Evolutionary conservation across 2,888 invertebrate species (phyloP).

Genomic region (Empis livida): DNA sequence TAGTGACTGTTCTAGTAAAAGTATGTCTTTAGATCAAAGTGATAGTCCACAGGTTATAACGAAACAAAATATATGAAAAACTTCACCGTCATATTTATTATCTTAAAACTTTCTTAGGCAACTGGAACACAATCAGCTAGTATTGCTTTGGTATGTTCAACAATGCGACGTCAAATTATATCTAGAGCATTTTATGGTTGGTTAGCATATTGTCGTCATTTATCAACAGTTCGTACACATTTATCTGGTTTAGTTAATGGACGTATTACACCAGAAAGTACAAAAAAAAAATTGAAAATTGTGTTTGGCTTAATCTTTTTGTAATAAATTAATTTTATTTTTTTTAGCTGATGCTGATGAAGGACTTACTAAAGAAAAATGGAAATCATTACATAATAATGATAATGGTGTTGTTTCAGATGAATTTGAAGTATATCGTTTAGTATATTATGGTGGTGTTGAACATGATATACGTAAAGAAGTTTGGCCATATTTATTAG

Average conservation of each 20-base stretch:
- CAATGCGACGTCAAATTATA: constrained; percentile 89
- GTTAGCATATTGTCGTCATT: constrained; percentile 86
- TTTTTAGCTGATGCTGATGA: constrained; percentile 46
- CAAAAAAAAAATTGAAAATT: no score
- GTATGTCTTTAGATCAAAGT: constrained; percentile 36
- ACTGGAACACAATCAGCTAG: constrained; percentile 39
- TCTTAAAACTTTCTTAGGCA: constrained; percentile 15
- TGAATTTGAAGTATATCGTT: constrained; percentile 60
- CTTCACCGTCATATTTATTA: no score
- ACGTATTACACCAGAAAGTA: constrained; percentile 52
- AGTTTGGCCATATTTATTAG: constrained; percentile 82
- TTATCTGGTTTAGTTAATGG: constrained; percentile 76
- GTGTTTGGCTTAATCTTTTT: no score
- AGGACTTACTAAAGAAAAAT: constrained; percentile 64
- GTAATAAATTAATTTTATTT: no score
- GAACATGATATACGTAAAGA: constrained; percentile 61
- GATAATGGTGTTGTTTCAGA: constrained; percentile 47
- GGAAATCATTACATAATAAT: constrained; percentile 53
- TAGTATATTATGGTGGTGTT: constrained; percentile 81
- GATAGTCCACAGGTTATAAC: constrained; percentile 30
- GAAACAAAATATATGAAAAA: no score
- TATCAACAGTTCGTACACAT: constrained; percentile 86
- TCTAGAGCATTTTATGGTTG: constrained; percentile 94
- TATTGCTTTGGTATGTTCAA: constrained; percentile 74
- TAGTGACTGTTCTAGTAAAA: constrained; percentile 49